phyloP scores from a whole-genome alignment of 1,140 invertebrate genomes.

The Potamilus streckersoni region DNA sequence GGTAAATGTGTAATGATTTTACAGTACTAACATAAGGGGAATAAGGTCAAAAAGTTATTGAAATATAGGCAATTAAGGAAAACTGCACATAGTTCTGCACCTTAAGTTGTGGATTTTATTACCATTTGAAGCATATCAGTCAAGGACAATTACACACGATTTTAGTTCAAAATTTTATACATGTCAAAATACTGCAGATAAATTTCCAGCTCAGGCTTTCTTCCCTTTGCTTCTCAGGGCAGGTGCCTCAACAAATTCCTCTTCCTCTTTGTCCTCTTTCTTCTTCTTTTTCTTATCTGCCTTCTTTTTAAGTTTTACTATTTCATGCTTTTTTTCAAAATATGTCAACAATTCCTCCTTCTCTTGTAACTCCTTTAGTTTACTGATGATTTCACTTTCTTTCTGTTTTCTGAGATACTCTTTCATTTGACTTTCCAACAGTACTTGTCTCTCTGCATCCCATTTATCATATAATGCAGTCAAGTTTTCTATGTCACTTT shows the following conservation, averaged over 20 bases:
- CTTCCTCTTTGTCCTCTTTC: background rate
- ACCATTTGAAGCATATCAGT: no score
- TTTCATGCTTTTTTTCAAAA: conserved; percentile 10
- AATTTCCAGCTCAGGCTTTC: conserved; percentile 8
- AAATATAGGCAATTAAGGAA: no score
- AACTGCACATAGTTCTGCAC: no score
- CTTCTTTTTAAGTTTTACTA: background rate
- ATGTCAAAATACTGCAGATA: background rate
- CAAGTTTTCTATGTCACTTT: conserved; percentile 3
- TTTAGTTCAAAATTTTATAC: no score
- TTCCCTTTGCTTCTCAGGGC: conserved; percentile 2
- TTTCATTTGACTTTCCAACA: background rate
- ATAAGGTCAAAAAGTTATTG: no score
- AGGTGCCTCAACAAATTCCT: conserved; percentile 20
- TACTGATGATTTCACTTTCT: conserved; percentile 3
- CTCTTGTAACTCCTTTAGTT: conserved; percentile 16
- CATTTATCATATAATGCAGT: conserved; percentile 4
- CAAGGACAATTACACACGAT: no score
- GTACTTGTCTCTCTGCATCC: background rate
- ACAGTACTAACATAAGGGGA: no score
- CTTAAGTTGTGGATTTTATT: no score
- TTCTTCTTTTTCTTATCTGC: background rate
- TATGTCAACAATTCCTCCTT: conserved; percentile 21
- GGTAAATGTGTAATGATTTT: no score
- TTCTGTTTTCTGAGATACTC: background rate